Conservation (phyloP, 2,888 invertebrate species). For the Dolichomitus sp. region DNA sequence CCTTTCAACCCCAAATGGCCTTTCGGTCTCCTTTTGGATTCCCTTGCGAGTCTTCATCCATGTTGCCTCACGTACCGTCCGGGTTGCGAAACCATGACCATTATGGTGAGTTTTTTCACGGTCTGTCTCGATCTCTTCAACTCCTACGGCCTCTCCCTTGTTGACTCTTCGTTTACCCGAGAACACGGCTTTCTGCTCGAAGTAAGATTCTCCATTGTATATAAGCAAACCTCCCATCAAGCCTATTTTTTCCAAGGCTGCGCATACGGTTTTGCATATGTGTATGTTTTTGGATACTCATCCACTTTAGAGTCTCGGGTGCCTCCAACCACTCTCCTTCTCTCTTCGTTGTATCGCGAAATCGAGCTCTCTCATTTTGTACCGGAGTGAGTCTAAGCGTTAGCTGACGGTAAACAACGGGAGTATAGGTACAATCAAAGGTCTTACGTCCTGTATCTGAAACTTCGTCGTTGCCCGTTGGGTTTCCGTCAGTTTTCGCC, state of each 20-base stretch:
- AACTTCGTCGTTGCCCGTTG: no score
- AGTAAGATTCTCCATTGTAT: conserved; percentile 52
- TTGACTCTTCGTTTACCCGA: conserved; percentile 39
- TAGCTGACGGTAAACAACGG: no score
- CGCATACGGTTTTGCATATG: neutral
- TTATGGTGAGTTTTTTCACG: conserved; percentile 47
- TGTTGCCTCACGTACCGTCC: conserved; percentile 37
- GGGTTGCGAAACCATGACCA: conserved; percentile 38
- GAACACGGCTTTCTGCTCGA: conserved; percentile 64
- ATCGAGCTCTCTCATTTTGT: no score
- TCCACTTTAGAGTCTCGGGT: no score
- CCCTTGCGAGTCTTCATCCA: conserved; percentile 58
- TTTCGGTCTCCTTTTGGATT: conserved; percentile 41
- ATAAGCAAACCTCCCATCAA: conserved; percentile 12
- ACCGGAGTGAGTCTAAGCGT: no score
- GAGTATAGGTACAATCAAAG: no score
- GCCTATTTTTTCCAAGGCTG: conserved; percentile 1
- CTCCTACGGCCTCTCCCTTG: conserved; percentile 21
- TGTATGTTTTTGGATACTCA: no score
- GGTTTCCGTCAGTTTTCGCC: no score
- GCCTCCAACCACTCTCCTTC: no score
- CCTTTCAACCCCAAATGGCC: conserved; percentile 21
- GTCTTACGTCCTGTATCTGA: no score
- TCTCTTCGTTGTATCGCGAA: no score
- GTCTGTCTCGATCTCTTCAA: conserved; percentile 21